phyloP scores from a whole-genome alignment of 2,113 vertebrate species.

The Cairina moschata region DNA sequence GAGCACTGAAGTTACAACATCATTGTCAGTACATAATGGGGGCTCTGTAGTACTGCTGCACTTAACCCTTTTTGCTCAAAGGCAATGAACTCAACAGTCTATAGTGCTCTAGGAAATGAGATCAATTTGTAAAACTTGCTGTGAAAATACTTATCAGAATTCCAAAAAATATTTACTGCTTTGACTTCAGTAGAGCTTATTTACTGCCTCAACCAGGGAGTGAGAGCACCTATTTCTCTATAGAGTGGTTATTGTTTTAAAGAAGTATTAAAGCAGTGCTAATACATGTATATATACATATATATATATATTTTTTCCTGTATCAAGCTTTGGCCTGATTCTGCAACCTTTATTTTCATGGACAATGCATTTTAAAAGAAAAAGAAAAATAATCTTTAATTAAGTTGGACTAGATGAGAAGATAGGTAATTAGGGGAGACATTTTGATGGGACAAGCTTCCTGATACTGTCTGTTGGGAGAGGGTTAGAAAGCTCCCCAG shows the following conservation, averaged over 20 bases:
- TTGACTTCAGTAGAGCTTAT: not conserved
- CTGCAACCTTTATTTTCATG: not conserved
- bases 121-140: conserved; percentile 37
- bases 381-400: not conserved
- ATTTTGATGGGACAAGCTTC: not conserved
- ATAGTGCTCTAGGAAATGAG: not conserved
- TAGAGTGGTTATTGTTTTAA: not conserved
- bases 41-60: not conserved
- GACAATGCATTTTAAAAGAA: not conserved
- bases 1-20: conserved; percentile 21
- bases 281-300: not conserved
- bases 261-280: not conserved
- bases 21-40: not conserved
- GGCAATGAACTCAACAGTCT: not conserved
- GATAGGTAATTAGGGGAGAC: not conserved
- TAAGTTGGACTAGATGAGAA: not conserved
- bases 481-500: not conserved
- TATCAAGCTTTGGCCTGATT: not conserved
- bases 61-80: conserved; percentile 1
- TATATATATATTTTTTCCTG: not conserved
- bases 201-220: not conserved
- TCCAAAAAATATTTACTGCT: conserved; percentile 5
- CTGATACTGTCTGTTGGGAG: not conserved
- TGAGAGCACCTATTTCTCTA: not conserved
- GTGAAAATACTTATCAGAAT: conserved; percentile 26